Evolutionary conservation across 2,113 vertebrate species (phyloP).

Genomic region (Elachura formosa): DNA sequence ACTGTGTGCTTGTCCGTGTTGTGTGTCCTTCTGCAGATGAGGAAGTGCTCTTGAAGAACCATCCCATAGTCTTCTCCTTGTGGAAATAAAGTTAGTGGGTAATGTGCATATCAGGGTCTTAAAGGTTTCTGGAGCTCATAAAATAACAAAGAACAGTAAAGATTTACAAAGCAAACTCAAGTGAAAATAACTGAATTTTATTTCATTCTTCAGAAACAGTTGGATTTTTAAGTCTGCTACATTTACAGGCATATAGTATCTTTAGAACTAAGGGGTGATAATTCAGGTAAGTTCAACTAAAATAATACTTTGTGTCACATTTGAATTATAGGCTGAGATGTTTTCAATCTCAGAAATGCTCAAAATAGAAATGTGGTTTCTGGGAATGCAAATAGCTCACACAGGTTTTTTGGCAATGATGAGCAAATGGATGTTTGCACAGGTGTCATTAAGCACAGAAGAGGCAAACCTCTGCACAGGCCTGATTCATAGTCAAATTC

Average conservation of each 20-base stretch:
- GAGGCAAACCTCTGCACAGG: slow-evolving; percentile 64
- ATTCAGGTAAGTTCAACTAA: not conserved
- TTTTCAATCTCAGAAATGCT: slow-evolving; percentile 9
- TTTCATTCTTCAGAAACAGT: not conserved
- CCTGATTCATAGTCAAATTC: slow-evolving; percentile 69
- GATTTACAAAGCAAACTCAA: not conserved
- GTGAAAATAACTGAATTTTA: not conserved
- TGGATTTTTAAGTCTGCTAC: not conserved
- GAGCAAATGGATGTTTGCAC: slow-evolving; percentile 73
- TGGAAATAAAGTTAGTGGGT: not conserved
- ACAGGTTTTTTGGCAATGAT: slow-evolving; percentile 45
- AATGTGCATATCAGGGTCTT: not conserved
- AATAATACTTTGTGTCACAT: not conserved
- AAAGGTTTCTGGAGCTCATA: not conserved
- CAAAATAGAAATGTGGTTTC: slow-evolving; percentile 56
- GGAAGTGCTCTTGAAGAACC: not conserved
- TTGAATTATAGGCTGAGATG: slow-evolving; percentile 15
- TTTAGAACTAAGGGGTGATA: not conserved
- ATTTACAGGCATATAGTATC: not conserved
- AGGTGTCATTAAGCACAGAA: slow-evolving; percentile 73
- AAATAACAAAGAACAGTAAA: not conserved
- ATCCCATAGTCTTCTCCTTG: not conserved
- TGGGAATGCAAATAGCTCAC: slow-evolving; percentile 66
- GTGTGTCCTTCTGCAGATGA: not conserved
- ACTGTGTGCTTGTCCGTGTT: fast-evolving